Evolutionary conservation across 2,797 vertebrate genomes (phyloP).

Genomic region (Salmo trutta): DNA sequence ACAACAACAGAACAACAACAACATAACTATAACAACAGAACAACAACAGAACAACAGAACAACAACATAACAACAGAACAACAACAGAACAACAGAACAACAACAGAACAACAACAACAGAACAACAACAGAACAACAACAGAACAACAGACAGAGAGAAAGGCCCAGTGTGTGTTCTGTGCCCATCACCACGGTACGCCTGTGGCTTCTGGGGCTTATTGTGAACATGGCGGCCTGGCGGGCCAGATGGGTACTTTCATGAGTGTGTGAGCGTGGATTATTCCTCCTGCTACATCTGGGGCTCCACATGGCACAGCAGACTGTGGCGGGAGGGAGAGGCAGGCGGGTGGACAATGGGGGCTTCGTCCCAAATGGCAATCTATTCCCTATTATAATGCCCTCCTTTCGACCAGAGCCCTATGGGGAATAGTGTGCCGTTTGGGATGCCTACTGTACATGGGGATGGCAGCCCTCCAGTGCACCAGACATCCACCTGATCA

Average conservation of each 20-base stretch:
- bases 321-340: conserved; percentile 69
- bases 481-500: background rate
- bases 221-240: conserved; percentile 64
- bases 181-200: conserved; percentile 21
- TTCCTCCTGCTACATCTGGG: conserved; percentile 94
- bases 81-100: too few species aligned
- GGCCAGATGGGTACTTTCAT: conserved; percentile 94
- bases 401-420: background rate
- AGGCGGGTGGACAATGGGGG: conserved; percentile 69
- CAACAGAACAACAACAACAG: too few species aligned
- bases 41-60: too few species aligned
- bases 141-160: conserved; percentile 27
- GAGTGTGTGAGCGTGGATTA: conserved; percentile 90
- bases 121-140: background rate
- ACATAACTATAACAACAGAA: too few species aligned
- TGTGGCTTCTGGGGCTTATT: conserved; percentile 80
- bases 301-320: conserved; percentile 90
- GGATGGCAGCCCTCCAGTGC: too few species aligned
- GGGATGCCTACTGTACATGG: too few species aligned
- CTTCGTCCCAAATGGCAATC: conserved; percentile 53
- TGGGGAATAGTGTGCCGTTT: too few species aligned
- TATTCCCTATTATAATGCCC: background rate
- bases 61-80: too few species aligned
- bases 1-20: too few species aligned
- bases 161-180: conserved; percentile 16